Conservation (phyloP, 2,797 vertebrate genomes). For the Fistularia commersonii region DNA sequence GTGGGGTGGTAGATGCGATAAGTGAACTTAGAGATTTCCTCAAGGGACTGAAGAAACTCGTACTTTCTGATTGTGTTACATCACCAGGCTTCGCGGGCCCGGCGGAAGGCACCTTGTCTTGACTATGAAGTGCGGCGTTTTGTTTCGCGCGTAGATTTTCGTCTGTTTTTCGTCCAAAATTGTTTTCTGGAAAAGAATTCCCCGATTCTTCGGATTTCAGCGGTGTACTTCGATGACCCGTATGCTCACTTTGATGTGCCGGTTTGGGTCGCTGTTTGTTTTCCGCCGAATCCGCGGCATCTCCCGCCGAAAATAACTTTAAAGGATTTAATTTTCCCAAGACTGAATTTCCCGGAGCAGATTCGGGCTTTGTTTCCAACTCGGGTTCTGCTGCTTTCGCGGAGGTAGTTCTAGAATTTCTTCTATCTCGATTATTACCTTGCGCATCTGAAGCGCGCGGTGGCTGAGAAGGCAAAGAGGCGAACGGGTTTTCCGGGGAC, state of each 20-base stretch:
- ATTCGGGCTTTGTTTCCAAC: constrained; percentile 51
- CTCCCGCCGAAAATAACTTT: constrained; percentile 73
- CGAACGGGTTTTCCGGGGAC: constrained; percentile 60
- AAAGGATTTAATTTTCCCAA: constrained; percentile 81
- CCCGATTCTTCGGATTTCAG: constrained; percentile 22
- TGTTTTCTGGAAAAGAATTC: constrained; percentile 33
- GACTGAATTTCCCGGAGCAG: constrained; percentile 70
- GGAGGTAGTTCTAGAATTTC: constrained; percentile 15
- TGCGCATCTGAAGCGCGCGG: constrained; percentile 42
- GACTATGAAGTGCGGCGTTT: constrained; percentile 21
- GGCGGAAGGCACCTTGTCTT: constrained; percentile 27
- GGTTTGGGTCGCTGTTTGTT: constrained; percentile 24
- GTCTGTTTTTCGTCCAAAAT: constrained; percentile 18
- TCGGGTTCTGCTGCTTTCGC: constrained; percentile 32
- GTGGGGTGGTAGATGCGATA: constrained; percentile 68
- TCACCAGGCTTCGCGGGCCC: constrained; percentile 10
- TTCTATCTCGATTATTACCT: constrained; percentile 25
- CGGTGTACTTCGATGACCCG: constrained; percentile 14
- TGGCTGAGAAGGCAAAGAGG: constrained; percentile 58
- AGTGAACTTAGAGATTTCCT: constrained; percentile 87
- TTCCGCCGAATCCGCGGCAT: constrained; percentile 36
- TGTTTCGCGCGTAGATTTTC: constrained; percentile 22
- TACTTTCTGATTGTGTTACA: constrained; percentile 45
- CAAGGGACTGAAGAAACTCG: constrained; percentile 83
- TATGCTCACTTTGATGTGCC: constrained; percentile 17